These are phyloP conservation scores for Centropus bengalensis DNA, from an alignment of 2,113 vertebrate genomes.

Conservation along the genomic window DNA sequence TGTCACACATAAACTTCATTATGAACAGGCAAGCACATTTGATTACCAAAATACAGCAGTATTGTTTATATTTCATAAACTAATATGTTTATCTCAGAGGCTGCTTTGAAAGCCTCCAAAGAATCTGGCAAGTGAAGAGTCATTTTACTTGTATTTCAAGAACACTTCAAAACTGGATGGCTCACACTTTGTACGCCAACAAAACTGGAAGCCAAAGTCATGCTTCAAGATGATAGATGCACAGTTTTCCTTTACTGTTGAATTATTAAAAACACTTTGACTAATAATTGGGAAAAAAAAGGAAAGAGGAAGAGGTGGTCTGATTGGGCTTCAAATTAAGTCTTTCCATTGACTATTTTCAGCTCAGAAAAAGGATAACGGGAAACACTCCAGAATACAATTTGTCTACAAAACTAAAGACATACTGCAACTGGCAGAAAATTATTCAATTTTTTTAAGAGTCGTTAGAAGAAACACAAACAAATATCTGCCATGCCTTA, in stretches of 20 bases:
- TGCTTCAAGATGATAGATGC: background rate
- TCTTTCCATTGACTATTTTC: slow-evolving; percentile 12
- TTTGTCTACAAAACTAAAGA: background rate
- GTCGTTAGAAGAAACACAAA: background rate
- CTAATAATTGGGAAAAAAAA: background rate
- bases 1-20: background rate
- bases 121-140: background rate
- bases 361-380: background rate
- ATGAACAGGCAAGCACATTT: background rate
- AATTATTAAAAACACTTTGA: background rate
- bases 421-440: background rate
- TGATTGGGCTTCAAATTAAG: slow-evolving; percentile 24
- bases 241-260: background rate
- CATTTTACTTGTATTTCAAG: background rate
- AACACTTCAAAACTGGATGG: slow-evolving; percentile 4
- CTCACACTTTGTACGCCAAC: slow-evolving; percentile 26
- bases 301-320: background rate
- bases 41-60: background rate
- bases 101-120: slow-evolving; percentile 30
- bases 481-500: background rate
- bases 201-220: slow-evolving; percentile 13
- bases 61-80: background rate
- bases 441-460: background rate
- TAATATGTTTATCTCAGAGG: background rate
- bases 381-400: background rate